Evolutionary conservation across 2,888 invertebrate species (phyloP).

Genomic region (Neelides folsomi): DNA sequence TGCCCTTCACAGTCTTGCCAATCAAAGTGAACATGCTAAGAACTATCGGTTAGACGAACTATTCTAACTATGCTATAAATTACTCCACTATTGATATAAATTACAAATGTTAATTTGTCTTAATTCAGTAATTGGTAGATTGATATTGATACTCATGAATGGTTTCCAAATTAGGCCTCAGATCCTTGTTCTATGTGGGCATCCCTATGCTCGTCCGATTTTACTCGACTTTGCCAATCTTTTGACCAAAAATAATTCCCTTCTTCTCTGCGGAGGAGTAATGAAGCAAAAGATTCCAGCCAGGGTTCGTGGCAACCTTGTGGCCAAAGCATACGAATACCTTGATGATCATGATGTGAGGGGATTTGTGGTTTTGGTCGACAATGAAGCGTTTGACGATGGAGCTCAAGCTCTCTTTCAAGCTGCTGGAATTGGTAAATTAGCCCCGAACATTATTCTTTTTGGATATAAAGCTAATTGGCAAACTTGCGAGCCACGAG

Average conservation of each 20-base stretch:
- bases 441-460: constrained; percentile 82
- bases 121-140: too few species aligned
- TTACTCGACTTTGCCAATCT: constrained; percentile 45
- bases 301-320: constrained; percentile 47
- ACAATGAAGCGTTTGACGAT: constrained; percentile 49
- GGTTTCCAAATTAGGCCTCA: constrained; percentile 40
- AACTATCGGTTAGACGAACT: constrained; percentile 39
- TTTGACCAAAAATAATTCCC: constrained; percentile 43
- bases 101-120: too few species aligned
- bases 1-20: constrained; percentile 41
- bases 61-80: too few species aligned
- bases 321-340: constrained; percentile 63
- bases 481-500: constrained; percentile 56
- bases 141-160: too few species aligned
- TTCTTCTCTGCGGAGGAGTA: too few species aligned
- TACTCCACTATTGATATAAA: too few species aligned
- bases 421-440: constrained; percentile 76
- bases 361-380: constrained; percentile 71
- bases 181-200: constrained; percentile 42
- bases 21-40: constrained; percentile 47
- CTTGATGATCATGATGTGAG: constrained; percentile 68
- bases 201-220: constrained; percentile 43
- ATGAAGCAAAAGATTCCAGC: constrained; percentile 39
- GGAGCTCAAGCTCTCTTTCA: constrained; percentile 76
- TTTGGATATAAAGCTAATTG: constrained; percentile 92